phyloP scores from a whole-genome alignment of 2,113 vertebrate genomes.

The Podarcis muralis region DNA sequence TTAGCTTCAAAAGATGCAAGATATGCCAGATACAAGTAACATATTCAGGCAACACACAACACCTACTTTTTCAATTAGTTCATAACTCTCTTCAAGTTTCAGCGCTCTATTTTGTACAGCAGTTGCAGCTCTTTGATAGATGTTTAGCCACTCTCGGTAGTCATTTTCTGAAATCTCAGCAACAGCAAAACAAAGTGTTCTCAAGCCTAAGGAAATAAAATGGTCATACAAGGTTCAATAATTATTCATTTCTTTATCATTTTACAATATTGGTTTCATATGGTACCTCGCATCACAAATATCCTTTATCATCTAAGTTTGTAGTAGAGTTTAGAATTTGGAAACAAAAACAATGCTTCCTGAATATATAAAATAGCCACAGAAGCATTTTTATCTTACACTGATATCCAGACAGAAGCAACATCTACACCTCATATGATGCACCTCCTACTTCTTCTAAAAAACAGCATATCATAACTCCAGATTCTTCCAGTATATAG shows the following conservation, averaged over 20 bases:
- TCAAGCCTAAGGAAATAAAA: constrained; percentile 80
- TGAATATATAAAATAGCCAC: not conserved
- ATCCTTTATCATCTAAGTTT: not conserved
- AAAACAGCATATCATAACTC: not conserved
- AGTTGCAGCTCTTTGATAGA: constrained; percentile 87
- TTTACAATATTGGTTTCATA: not conserved
- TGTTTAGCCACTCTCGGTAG: constrained; percentile 89
- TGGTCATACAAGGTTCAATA: not conserved
- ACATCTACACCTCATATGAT: not conserved
- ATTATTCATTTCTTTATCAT: constrained; percentile 1
- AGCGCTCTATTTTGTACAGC: constrained; percentile 92
- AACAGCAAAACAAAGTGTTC: constrained; percentile 95
- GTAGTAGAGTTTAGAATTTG: not conserved
- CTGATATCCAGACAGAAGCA: not conserved
- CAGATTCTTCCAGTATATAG: not conserved
- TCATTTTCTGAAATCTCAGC: constrained; percentile 90
- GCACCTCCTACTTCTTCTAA: not conserved
- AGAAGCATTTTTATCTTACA: not conserved
- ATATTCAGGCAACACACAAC: not conserved
- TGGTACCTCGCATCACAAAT: not conserved
- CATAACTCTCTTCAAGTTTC: constrained; percentile 96
- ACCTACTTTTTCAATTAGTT: constrained; percentile 94
- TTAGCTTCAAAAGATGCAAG: not conserved
- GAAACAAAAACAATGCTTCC: not conserved
- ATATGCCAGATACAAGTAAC: not conserved